Evolutionary conservation across 2,797 vertebrate species (phyloP).

Genomic region (Acrocephalus scirpaceus): DNA sequence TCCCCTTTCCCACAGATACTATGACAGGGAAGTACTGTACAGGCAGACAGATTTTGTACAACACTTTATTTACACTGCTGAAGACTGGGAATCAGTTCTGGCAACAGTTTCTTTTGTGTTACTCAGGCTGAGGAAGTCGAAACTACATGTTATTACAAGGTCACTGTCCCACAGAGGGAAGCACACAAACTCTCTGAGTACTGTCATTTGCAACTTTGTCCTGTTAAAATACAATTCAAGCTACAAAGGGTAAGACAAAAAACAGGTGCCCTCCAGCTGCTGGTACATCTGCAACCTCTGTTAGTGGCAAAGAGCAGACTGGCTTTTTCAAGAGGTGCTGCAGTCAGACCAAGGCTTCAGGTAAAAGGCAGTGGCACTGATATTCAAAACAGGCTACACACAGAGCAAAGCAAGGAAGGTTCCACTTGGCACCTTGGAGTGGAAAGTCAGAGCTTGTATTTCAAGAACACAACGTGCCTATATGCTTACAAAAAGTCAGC

Average conservation of each 20-base stretch:
- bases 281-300: not conserved
- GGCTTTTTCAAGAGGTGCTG: not conserved
- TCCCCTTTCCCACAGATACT: not conserved
- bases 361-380: not conserved
- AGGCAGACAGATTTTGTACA: not conserved
- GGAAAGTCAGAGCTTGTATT: not conserved
- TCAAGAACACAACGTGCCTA: not conserved
- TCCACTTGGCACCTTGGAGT: not conserved
- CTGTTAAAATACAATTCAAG: not conserved
- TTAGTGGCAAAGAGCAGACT: not conserved
- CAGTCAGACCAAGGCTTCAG: not conserved
- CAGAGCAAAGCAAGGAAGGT: not conserved
- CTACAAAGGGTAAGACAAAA: not conserved
- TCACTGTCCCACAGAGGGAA: not conserved
- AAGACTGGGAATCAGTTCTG: not conserved
- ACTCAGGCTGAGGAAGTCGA: not conserved
- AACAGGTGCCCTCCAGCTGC: not conserved
- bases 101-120: not conserved
- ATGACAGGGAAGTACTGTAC: not conserved
- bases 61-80: slow-evolving; percentile 25
- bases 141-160: not conserved
- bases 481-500: not conserved
- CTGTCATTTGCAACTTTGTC: not conserved
- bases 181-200: not conserved
- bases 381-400: not conserved